Base-by-base conservation (phyloP, 1,140 invertebrate genomes). In the Battus philenor region DNA sequence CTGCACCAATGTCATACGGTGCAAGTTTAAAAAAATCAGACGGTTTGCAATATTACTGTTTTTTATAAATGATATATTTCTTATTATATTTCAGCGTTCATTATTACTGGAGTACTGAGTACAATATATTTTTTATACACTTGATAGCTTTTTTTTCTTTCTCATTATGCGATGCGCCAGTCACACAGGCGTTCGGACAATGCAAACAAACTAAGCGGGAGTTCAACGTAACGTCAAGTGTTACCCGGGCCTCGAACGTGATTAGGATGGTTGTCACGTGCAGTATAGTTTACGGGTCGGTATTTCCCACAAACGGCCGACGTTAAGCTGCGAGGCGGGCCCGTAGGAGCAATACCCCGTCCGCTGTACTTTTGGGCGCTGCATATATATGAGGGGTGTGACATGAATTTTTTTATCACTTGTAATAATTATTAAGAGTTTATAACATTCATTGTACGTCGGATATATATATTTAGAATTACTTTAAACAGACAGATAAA, bases 251-350 rank as follows among this genome's bases (percentile, higher is more conserved):
- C 50, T 38, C 26, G 26, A 50, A 46, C 43, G 46, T 30, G 41
- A 64, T 72, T 62, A 31, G 47, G 61, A 72, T 64, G 54, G 43
- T 34, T 44, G 52, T 67, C 68, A 72, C 68, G 68, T 61, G 5
- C 58, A 24, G 39, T 16, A 27, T 15, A 56, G 39, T 45, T 48
- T 54, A 47, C 49, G 41, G 52, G 52, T 49, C 34, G 56, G 63
- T 61, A 65, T 69, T 69, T 68, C 69, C 66, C 63, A 72, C 51
- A 53, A 54, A 36, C 54, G 47, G 39, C 44, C 36, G 49, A 27
- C 38, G 48, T 17, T 51, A 46, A 31, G 27, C 51, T 29, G 8
- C 44, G 36, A 53, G 47, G 50, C 53, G 53, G 46, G 44, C 34
- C 54, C 26, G 50, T 45, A 39, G 47, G 64, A 56, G 60, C 64